These are phyloP conservation scores for Platyscapa corneri DNA, from an alignment of 1,140 invertebrate genomes.

Conservation along the genomic window DNA sequence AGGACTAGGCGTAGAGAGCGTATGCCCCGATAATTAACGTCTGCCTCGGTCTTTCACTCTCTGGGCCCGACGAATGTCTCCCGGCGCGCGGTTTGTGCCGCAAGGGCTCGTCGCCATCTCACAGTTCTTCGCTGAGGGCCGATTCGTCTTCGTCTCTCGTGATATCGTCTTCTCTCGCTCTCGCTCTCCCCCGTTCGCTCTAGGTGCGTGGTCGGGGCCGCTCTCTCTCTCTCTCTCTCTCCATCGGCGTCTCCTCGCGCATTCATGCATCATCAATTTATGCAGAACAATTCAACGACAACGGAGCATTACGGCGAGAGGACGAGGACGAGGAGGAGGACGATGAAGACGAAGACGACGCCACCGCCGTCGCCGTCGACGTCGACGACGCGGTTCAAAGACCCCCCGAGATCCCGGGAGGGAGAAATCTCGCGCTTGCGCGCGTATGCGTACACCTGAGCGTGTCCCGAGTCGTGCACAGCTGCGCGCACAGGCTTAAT, in stretches of 20 bases:
- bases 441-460: not conserved
- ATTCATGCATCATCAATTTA: slow-evolving; percentile 73
- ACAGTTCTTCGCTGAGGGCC: slow-evolving; percentile 53
- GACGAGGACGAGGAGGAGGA: slow-evolving; percentile 54
- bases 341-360: not conserved
- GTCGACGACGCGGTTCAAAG: slow-evolving; percentile 66
- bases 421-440: slow-evolving; percentile 1
- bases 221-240: slow-evolving; percentile 3
- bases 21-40: slow-evolving; percentile 30
- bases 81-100: not conserved
- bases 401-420: slow-evolving; percentile 55
- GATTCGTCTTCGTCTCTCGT: slow-evolving; percentile 66
- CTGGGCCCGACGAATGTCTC: too few relatives aligned
- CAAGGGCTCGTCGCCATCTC: slow-evolving; percentile 53
- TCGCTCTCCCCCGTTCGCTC: slow-evolving; percentile 1
- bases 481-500: not conserved
- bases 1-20: not conserved
- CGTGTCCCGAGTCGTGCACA: not conserved
- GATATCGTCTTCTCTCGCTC: not conserved
- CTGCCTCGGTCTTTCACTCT: not conserved
- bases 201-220: not conserved
- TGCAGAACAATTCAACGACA: slow-evolving; percentile 74
- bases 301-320: slow-evolving; percentile 68
- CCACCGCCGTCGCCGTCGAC: not conserved
- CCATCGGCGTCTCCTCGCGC: slow-evolving; percentile 26